Conservation (phyloP, 2,797 vertebrate genomes). For the Lithobates sylvaticus region DNA sequence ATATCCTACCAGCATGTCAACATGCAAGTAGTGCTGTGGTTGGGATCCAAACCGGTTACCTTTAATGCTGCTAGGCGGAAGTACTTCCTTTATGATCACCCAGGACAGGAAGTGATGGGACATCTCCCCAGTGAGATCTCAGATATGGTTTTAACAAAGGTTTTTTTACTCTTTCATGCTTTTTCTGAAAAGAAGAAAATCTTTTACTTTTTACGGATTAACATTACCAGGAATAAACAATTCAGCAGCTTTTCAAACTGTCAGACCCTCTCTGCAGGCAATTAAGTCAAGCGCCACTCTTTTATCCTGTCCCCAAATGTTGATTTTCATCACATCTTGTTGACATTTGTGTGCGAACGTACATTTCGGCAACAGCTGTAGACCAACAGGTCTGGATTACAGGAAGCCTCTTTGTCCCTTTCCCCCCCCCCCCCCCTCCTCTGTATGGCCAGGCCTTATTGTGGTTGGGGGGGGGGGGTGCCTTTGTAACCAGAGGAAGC, state of each 20-base stretch:
- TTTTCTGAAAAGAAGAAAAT: no score
- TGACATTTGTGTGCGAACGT: background rate
- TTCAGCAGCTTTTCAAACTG: background rate
- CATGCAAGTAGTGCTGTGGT: no score
- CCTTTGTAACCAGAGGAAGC: constrained; percentile 45
- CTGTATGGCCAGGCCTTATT: constrained; percentile 13
- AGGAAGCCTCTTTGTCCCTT: background rate
- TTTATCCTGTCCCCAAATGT: background rate
- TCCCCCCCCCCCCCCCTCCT: background rate
- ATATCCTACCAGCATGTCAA: no score
- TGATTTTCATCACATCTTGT: background rate
- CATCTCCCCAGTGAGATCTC: no score
- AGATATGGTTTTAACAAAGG: no score
- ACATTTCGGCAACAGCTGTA: background rate
- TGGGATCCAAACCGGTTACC: no score
- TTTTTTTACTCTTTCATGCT: no score
- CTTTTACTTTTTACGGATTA: no score
- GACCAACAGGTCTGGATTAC: background rate
- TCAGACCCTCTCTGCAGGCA: background rate
- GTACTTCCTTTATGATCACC: no score
- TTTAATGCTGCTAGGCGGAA: no score
- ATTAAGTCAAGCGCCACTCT: background rate
- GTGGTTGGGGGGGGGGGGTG: constrained; percentile 1
- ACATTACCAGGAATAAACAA: no score
- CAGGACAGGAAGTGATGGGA: no score